These are phyloP conservation scores for Pandion haliaetus DNA, from an alignment of 2,113 vertebrate genomes.

Conservation along the genomic window DNA sequence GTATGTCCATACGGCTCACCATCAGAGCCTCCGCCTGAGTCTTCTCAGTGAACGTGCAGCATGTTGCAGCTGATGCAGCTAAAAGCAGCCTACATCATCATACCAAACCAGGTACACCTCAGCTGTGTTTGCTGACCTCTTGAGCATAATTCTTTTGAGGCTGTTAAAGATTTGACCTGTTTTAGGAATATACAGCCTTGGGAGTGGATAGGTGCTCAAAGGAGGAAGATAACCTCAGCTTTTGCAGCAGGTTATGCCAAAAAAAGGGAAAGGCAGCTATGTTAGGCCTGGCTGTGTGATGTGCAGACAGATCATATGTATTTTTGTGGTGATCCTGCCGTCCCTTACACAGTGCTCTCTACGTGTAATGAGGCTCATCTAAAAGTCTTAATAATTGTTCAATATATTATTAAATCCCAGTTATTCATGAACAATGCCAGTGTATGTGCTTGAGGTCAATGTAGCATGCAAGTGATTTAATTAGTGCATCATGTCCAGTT, in stretches of 20 bases:
- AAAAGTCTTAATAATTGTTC: slow-evolving; percentile 20
- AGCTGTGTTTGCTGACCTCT: not conserved
- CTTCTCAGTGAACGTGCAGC: rapidly evolving
- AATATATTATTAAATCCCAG: slow-evolving; percentile 8
- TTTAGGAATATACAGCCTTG: not conserved
- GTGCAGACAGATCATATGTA: not conserved
- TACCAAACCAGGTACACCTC: too few species aligned
- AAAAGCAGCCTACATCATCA: not conserved
- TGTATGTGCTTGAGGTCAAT: not conserved
- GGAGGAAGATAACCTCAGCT: not conserved
- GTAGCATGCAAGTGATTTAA: not conserved
- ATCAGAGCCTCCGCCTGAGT: too few species aligned
- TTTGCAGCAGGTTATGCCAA: not conserved
- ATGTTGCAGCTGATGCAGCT: not conserved
- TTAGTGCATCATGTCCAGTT: slow-evolving; percentile 4
- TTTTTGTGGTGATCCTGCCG: not conserved
- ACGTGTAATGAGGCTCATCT: slow-evolving; percentile 17
- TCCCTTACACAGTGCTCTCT: not conserved
- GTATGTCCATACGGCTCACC: rapidly evolving
- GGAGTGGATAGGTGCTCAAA: not conserved
- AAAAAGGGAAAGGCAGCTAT: not conserved
- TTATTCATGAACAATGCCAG: slow-evolving; percentile 7
- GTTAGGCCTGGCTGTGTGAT: not conserved
- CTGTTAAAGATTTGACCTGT: not conserved
- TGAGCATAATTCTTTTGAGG: not conserved